Evolutionary conservation across 2,113 vertebrate genomes (phyloP), one percentile per base, ranked within the genome.

Genomic region (Serilophus lunatus): DNA sequence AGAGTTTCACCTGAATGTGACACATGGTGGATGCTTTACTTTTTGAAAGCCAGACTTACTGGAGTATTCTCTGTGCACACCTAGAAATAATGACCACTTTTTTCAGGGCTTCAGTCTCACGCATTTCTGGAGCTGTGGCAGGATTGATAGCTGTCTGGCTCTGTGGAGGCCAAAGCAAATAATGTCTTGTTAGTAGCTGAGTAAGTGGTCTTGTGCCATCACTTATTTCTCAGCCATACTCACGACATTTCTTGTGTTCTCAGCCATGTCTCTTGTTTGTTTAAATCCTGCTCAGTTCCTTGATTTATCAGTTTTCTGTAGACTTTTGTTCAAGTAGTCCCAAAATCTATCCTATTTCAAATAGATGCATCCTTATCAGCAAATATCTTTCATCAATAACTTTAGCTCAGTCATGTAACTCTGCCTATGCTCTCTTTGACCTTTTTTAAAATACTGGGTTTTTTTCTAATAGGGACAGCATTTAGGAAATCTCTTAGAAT

Each of bases 241-340:
- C 18, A 3, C 90, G 92, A 86, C 93, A 93, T 96, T 96, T 96
- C 16, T 3, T 93, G 94, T 95, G 90, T 93, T 95, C 94, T 96
- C 75, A 96, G 80, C 72, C 61, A 76, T 96, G 92, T 71, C 94
- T 96, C 61, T 40, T 96, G 92, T 96, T 97, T 95, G 88, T 96
- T 96, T 96, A 96, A 93, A 95, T 96, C 86, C 72, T 35, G n/a
- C 82, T 96, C 86, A 86, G 86, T 88, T 94, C 90, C 88, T 94
- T 95, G 93, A 96, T 95, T 96, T 97, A 90, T 96, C 90, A 94
- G 86, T 93, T 90, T 97, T 92, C 88, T 96, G 86, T 96, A 93
- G 93, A 96, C 92, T 96, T 96, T 93, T 84, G 72, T 88, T 88
- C 49, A 0, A 95, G 77, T 61, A 88, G 82, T 95, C 94, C 80